Percentiles rank a stretch among this genome's conserved stretches.
Conservation (phyloP, 2,113 vertebrate genomes). For the Albula goreensis region DNA sequence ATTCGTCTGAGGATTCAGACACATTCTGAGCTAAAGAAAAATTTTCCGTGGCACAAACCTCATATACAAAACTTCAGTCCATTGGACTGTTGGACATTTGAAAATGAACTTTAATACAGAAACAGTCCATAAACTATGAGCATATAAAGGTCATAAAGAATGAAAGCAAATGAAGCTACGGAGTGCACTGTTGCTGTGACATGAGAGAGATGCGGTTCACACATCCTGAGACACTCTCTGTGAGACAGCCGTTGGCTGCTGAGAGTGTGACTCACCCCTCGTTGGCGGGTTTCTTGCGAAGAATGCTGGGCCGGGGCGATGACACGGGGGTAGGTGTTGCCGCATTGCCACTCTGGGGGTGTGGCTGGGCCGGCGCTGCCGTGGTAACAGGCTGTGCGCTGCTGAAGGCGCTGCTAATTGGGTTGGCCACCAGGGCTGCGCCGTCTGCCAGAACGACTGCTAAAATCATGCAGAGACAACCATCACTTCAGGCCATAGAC, state of each 20-base stretch:
- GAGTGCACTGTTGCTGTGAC: background rate
- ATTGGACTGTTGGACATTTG: too few relatives aligned
- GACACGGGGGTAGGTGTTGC: constrained; percentile 84
- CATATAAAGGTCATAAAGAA: too few relatives aligned
- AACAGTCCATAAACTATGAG: too few relatives aligned
- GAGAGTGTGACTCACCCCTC: constrained; percentile 79
- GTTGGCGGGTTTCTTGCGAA: constrained; percentile 89
- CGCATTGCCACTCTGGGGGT: constrained; percentile 80
- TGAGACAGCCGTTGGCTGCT: background rate
- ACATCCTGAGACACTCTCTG: background rate
- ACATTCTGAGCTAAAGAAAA: too few relatives aligned
- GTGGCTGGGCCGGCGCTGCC: constrained; percentile 80
- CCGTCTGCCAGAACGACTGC: constrained; percentile 90
- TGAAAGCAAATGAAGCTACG: too few relatives aligned
- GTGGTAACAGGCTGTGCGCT: constrained; percentile 82
- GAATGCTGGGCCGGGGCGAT: constrained; percentile 92
- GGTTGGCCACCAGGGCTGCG: constrained; percentile 86
- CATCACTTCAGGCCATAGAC: background rate
- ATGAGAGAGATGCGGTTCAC: background rate
- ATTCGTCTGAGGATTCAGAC: too few relatives aligned
- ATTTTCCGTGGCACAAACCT: too few relatives aligned
- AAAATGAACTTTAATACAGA: too few relatives aligned
- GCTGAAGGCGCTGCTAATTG: constrained; percentile 85
- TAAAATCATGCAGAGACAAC: constrained; percentile 20
- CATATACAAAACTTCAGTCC: too few relatives aligned